These are phyloP conservation scores for Ascaphus truei DNA, from an alignment of 2,113 vertebrate species.

Conservation along the genomic window DNA sequence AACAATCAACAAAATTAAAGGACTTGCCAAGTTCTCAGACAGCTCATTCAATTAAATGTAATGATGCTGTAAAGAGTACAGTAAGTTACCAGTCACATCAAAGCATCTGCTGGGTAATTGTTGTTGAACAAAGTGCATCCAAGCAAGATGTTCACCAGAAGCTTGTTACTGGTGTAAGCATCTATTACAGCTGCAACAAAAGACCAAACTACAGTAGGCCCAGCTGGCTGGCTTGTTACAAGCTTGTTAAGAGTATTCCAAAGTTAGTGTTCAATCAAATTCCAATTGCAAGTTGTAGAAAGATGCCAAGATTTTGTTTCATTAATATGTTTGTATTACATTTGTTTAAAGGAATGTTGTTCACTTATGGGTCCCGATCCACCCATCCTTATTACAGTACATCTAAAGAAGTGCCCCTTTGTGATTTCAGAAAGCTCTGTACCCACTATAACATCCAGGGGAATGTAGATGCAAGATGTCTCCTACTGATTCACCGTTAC, in stretches of 20 bases:
- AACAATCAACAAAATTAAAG: not conserved
- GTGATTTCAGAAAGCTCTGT: no score
- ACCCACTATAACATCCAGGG: no score
- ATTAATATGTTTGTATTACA: no score
- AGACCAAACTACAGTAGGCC: constrained; percentile 2
- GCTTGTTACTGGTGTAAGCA: not conserved
- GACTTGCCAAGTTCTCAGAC: not conserved
- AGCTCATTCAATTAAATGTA: constrained; percentile 7
- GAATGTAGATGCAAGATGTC: no score
- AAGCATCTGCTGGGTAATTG: constrained; percentile 30
- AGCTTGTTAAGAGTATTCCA: constrained; percentile 6
- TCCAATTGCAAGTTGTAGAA: constrained; percentile 7
- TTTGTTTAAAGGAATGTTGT: no score
- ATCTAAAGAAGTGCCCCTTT: no score
- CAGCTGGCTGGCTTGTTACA: constrained; percentile 5
- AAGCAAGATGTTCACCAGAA: constrained; percentile 21
- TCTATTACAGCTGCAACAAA: not conserved
- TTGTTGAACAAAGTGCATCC: constrained; percentile 12
- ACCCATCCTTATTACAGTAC: no score
- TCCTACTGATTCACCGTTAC: no score
- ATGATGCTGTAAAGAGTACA: constrained; percentile 3
- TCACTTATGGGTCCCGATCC: no score
- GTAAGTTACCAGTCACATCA: constrained; percentile 11
- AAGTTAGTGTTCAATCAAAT: not conserved
- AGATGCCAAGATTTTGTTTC: not conserved